These are phyloP conservation scores for Dryadula phaetusa DNA, from an alignment of 2,888 invertebrate genomes.

Conservation along the genomic window DNA sequence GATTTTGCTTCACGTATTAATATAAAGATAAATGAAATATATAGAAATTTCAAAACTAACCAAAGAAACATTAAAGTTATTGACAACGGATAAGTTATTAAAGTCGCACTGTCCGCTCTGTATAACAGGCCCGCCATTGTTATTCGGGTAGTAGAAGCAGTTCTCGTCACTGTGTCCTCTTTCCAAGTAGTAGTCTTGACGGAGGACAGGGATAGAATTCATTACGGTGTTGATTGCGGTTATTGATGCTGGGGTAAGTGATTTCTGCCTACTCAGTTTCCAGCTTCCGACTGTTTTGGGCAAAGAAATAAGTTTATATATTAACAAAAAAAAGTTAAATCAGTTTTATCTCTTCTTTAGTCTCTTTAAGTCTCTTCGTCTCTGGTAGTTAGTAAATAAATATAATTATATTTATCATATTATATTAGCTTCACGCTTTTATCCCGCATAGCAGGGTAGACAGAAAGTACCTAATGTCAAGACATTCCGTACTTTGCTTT, in stretches of 20 bases:
- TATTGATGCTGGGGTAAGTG: constrained; percentile 48
- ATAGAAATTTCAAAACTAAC: constrained; percentile 55
- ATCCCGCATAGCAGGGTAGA: no score
- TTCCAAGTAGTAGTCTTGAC: constrained; percentile 58
- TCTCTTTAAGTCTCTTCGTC: no score
- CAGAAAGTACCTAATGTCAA: no score
- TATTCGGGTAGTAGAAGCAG: constrained; percentile 75
- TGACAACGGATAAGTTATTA: constrained; percentile 52
- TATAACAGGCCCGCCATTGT: constrained; percentile 66
- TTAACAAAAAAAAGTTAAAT: background rate
- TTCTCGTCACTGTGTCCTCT: constrained; percentile 60
- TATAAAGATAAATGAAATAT: no score
- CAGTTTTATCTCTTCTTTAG: no score
- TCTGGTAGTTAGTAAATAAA: no score
- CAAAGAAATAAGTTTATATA: background rate
- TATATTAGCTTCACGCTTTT: no score
- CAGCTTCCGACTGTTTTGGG: constrained; percentile 52
- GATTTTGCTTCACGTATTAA: no score
- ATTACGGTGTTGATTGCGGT: constrained; percentile 55
- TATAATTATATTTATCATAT: no score
- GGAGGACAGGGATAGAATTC: constrained; percentile 58
- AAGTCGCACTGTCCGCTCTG: constrained; percentile 63
- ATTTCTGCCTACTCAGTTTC: constrained; percentile 62
- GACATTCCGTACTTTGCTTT: no score
- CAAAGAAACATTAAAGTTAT: constrained; percentile 54